Evolutionary conservation across 2,888 invertebrate genomes (phyloP), one percentile per base, ranked within the genome.

Genomic region (Nomada lathburiana): DNA sequence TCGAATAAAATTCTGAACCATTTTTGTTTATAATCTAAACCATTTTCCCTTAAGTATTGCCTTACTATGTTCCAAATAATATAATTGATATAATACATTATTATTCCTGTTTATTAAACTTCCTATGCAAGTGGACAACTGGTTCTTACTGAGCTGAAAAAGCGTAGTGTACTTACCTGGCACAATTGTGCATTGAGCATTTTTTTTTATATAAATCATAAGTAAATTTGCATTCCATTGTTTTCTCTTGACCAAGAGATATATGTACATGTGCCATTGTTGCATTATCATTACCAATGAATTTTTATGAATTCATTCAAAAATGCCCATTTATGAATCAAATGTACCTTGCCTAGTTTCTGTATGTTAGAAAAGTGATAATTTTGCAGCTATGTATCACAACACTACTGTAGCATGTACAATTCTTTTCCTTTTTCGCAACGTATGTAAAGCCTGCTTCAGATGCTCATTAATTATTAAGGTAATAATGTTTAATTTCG

Each of bases 111-210:
- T 47, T 77, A 70, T 64, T 77, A 71, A 80, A 81, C 29, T 76
- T 70, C 57, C 44, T 57, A 70, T 74, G 77, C 47, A 79, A 85
- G 82, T 60, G 26, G 23, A 71, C 26, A 70, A 23, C 47, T 63
- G 55, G 13, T 83, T 75, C 62, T 44, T 74, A 47, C 53, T 50
- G 29, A 52, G 44, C 29, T 71, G 29, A 74, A 80, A 81, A 84
- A 87, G 60, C 72, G 20, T 81, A 77, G 75, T 64, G 72, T 62
- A 87, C 87, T 85, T 87, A 87, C 87, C 87, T 87, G 83, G 57
- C 81, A 86, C 80, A 68, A 70, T 57, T 65, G 73, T 84, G 83
- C 73, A 85, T 86, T 80, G 79, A 87, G 82, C 81, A 59, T 75
- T 64, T 50, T 73, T 42, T 62, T 68, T 60, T 59, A 7, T 16